phyloP scores from a whole-genome alignment of 1,140 invertebrate genomes.

The Sarcophaga peregrina region DNA sequence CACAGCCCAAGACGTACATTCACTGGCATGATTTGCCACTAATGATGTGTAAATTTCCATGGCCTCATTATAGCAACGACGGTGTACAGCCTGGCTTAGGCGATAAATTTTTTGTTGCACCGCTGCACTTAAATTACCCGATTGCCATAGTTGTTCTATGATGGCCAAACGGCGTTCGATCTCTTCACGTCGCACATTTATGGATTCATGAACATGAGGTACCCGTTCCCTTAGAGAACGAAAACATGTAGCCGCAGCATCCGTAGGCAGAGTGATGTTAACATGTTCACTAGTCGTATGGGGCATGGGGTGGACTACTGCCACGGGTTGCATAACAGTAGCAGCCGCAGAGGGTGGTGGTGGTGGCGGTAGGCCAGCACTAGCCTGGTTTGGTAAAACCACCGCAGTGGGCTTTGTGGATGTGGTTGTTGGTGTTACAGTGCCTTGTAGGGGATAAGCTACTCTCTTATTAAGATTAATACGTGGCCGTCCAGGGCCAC shows the following conservation, averaged over 20 bases:
- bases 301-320: slow-evolving; percentile 51
- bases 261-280: background rate
- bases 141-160: slow-evolving; percentile 44
- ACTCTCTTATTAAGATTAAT: slow-evolving; percentile 61
- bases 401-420: slow-evolving; percentile 43
- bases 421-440: slow-evolving; percentile 36
- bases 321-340: slow-evolving; percentile 46
- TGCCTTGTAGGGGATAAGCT: slow-evolving; percentile 53
- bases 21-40: slow-evolving; percentile 43
- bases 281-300: background rate
- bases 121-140: slow-evolving; percentile 7
- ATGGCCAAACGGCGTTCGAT: slow-evolving; percentile 42
- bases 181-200: slow-evolving; percentile 42
- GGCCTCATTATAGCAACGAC: slow-evolving; percentile 24
- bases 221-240: slow-evolving; percentile 16
- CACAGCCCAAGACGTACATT: slow-evolving; percentile 40
- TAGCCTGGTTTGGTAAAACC: slow-evolving; percentile 38
- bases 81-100: background rate
- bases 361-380: slow-evolving; percentile 15
- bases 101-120: slow-evolving; percentile 41
- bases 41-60: slow-evolving; percentile 43
- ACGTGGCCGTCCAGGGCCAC: slow-evolving; percentile 51
- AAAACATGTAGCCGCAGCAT: slow-evolving; percentile 28
- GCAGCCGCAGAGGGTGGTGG: slow-evolving; percentile 40
- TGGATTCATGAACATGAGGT: slow-evolving; percentile 21